These are phyloP conservation scores for Furnarius figulus DNA, from an alignment of 2,113 vertebrate species.

Conservation along the genomic window DNA sequence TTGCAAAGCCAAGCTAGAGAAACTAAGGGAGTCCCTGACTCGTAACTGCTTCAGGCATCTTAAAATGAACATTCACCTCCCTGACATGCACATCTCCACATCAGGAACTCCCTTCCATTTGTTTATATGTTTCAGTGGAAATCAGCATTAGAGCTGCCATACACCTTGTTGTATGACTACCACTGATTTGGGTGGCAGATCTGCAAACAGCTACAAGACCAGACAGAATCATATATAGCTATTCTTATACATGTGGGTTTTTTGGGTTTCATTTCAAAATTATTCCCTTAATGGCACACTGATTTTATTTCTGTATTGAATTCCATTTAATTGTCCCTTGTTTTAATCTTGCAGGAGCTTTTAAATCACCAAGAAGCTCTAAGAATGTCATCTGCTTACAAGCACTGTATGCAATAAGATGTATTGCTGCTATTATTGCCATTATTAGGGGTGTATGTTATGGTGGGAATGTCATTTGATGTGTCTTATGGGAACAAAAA, in stretches of 20 bases:
- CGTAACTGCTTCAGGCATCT: not conserved
- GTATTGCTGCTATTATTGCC: not conserved
- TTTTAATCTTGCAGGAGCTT: conserved; percentile 25
- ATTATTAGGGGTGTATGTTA: conserved; percentile 24
- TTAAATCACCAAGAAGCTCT: not conserved
- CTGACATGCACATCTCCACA: accelerated
- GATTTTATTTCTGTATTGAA: conserved; percentile 41
- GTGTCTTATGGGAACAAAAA: not conserved
- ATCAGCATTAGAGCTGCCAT: not conserved
- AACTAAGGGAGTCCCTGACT: not conserved
- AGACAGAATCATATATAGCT: not conserved
- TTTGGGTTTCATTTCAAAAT: not conserved
- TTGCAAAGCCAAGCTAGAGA: not conserved
- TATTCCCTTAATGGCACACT: not conserved
- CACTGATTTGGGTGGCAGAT: not conserved
- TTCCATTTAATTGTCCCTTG: not conserved
- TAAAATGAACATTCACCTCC: not conserved
- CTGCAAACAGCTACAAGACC: not conserved
- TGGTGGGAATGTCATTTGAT: not conserved
- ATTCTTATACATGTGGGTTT: not conserved
- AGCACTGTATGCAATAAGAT: not conserved
- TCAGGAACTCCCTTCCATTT: not conserved
- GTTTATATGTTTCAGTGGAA: not conserved
- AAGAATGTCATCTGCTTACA: not conserved
- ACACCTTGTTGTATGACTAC: not conserved